Evolutionary conservation across 2,113 vertebrate genomes (phyloP).

Genomic region (Orthonyx spaldingii): DNA sequence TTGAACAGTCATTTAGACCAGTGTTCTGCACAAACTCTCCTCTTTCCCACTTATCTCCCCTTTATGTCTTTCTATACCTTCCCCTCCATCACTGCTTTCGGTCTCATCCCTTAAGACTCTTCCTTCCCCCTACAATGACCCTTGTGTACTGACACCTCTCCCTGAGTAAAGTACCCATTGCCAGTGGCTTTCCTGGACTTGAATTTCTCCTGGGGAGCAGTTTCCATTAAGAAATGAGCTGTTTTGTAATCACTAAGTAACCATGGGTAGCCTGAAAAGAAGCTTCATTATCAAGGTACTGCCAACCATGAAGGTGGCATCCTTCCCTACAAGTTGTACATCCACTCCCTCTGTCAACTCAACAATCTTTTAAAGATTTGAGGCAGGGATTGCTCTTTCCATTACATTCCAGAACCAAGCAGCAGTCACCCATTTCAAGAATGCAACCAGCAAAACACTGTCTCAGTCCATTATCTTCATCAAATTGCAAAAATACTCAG

Average conservation of each 20-base stretch:
- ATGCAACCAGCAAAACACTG: conserved; percentile 3
- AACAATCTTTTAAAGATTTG: conserved; percentile 3
- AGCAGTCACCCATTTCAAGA: conserved; percentile 39
- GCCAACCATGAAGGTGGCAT: conserved; percentile 46
- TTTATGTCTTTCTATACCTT: not conserved
- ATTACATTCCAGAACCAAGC: conserved; percentile 18
- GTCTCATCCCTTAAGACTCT: not conserved
- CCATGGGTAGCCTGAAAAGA: not conserved
- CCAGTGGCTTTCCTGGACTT: not conserved
- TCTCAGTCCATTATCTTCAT: conserved; percentile 8
- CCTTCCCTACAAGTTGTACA: conserved; percentile 23
- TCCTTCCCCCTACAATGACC: not conserved
- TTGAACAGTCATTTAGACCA: not conserved
- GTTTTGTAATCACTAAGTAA: conserved; percentile 10
- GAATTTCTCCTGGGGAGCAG: not conserved
- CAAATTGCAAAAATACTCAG: not conserved
- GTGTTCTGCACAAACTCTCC: not conserved
- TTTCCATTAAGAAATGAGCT: conserved; percentile 4
- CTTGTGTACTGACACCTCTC: not conserved
- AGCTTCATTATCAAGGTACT: conserved; percentile 28
- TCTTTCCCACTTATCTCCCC: not conserved
- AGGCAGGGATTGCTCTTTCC: not conserved
- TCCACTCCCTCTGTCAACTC: conserved; percentile 27
- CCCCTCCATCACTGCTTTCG: not conserved
- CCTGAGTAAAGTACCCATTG: not conserved